Conservation (phyloP, 2,888 invertebrate genomes). For the Rambutsinella grinnellia region DNA sequence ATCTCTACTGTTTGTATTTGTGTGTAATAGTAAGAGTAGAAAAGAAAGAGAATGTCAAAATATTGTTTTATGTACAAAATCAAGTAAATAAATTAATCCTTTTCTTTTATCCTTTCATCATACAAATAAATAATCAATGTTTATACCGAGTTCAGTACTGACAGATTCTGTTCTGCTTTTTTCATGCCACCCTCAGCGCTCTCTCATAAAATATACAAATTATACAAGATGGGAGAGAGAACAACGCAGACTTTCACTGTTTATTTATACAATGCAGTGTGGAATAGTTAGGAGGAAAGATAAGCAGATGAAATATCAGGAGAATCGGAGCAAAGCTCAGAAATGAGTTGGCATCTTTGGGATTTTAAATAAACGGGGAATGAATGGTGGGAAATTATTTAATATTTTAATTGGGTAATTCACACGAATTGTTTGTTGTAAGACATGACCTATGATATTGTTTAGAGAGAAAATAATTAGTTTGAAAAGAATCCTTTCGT, state of each 20-base stretch:
- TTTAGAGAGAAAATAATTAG: too few species aligned
- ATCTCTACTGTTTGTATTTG: constrained; percentile 43
- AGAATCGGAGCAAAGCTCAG: too few species aligned
- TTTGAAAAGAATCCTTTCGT: too few species aligned
- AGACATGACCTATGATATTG: too few species aligned
- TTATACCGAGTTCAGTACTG: neutral
- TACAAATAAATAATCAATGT: constrained; percentile 27
- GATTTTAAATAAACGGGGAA: too few species aligned
- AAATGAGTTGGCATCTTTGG: too few species aligned
- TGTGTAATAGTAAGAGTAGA: constrained; percentile 16
- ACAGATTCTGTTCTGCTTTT: neutral
- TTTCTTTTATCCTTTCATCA: constrained; percentile 49
- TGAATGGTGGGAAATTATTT: too few species aligned
- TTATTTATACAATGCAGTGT: constrained; percentile 55
- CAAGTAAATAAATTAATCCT: constrained; percentile 58
- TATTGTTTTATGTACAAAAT: constrained; percentile 58
- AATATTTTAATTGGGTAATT: too few species aligned
- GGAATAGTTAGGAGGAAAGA: too few species aligned
- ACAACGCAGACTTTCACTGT: constrained; percentile 23
- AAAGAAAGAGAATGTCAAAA: constrained; percentile 43
- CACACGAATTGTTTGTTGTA: too few species aligned
- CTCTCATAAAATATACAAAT: neutral
- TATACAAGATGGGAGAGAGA: neutral
- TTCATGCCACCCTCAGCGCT: constrained; percentile 5
- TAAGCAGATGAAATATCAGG: too few species aligned